phyloP scores from a whole-genome alignment of 1,140 invertebrate genomes.

The Macrosteles quadrilineatus region DNA sequence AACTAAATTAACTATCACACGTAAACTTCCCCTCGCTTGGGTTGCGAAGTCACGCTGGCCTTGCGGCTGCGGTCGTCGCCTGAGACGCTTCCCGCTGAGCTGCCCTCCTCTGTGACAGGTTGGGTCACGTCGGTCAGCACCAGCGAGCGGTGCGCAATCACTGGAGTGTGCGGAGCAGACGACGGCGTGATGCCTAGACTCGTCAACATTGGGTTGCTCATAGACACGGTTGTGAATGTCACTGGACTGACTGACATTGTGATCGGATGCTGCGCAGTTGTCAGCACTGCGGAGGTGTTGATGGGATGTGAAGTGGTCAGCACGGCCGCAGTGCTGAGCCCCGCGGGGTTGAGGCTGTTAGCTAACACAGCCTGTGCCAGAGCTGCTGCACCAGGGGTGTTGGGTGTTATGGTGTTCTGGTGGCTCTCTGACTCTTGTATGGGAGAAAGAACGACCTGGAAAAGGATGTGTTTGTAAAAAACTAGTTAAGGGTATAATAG shows the following conservation, averaged over 20 bases:
- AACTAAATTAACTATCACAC: conserved; percentile 44
- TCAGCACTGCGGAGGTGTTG: conserved; percentile 52
- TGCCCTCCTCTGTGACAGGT: conserved; percentile 47
- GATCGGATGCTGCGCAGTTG: conserved; percentile 53
- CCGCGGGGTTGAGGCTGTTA: conserved; percentile 57
- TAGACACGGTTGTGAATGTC: conserved; percentile 48
- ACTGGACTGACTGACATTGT: conserved; percentile 50
- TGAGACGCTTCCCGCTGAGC: conserved; percentile 43
- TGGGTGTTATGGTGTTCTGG: conserved; percentile 57
- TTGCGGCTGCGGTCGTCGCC: conserved; percentile 49
- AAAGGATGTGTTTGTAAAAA: background rate
- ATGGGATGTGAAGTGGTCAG: conserved; percentile 52
- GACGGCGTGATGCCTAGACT: conserved; percentile 50
- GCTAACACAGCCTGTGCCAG: conserved; percentile 69
- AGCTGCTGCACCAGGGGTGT: conserved; percentile 50
- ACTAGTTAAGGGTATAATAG: no score
- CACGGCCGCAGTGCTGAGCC: conserved; percentile 56
- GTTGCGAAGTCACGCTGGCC: conserved; percentile 52
- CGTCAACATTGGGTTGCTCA: conserved; percentile 50
- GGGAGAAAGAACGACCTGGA: conserved; percentile 73
- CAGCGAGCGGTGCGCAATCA: conserved; percentile 41
- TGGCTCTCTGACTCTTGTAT: conserved; percentile 71
- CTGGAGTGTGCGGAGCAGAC: conserved; percentile 38
- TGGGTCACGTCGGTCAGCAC: conserved; percentile 40
- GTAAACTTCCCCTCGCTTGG: conserved; percentile 56